Evolutionary conservation across 2,888 invertebrate genomes (phyloP), one percentile per base, ranked within the genome.

Genomic region (Geotrupes spiniger): DNA sequence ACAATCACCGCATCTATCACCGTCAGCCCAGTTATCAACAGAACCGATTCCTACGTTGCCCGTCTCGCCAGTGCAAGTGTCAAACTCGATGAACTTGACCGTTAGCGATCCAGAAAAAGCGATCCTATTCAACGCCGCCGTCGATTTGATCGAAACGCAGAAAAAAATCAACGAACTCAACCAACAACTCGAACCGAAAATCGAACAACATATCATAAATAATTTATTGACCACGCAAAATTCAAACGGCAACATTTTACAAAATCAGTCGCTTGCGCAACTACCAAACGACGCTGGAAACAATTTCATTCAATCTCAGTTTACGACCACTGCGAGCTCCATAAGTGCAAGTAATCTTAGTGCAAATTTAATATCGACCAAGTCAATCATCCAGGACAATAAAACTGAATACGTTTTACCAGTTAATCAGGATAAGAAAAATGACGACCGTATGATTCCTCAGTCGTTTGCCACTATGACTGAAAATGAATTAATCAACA

Each of bases 401-500:
- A 68, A 65, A 70, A 74, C 64, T 27, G 60, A 55, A 17, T 58
- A 62, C 2, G 61, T 55, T 17, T 75, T 78, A 47, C 75, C 75
- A 16, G 26, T 27, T 17, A 36, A 17, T 17, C 46, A 46, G 31
- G 69, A 71, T 43, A 72, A 72, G 58, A 71, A 72, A 50, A 68
- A 63, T 37, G 73, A 75, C 64, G 78, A 66, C 65, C 74, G 60
- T 29, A 82, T 82, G 78, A 80, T 81, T 73, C 86, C 78, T 42
- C 85, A 86, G 66, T 83, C 87, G 37, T 79, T 92, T 59, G 86
- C 88, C 6, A 83, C 86, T 63, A 89, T 92, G 85, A 89, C 89
- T 54, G 92, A 92, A 71, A 87, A 87, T 72, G 92, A 92, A 74
- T 79, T 92, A 60, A 81, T 92, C 60, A 90, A 87, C 70, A 89